These are phyloP conservation scores for Lepidotrigona ventralis DNA, from an alignment of 1,140 invertebrate genomes.

Conservation along the genomic window DNA sequence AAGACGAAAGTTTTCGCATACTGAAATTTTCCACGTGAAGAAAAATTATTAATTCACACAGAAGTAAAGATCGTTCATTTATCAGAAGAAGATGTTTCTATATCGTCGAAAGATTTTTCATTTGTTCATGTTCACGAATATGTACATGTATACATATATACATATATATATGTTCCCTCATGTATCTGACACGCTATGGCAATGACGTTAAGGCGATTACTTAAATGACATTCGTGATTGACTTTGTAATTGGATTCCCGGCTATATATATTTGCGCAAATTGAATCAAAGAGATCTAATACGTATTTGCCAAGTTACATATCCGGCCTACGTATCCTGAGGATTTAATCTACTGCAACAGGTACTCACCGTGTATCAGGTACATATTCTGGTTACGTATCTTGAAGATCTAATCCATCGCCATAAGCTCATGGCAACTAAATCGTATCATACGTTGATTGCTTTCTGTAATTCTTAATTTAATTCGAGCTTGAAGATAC, in stretches of 20 bases:
- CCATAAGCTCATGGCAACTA: too few relatives aligned
- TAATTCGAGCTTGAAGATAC: not conserved
- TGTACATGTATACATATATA: not conserved
- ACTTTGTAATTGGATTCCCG: not conserved
- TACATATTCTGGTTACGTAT: not conserved
- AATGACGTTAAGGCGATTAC: not conserved
- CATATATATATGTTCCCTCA: not conserved
- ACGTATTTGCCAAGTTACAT: slow-evolving; percentile 11
- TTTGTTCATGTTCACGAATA: not conserved
- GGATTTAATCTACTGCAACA: slow-evolving; percentile 4
- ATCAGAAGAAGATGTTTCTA: not conserved
- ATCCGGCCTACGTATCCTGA: not conserved
- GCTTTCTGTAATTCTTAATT: not conserved
- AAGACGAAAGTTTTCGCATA: not conserved
- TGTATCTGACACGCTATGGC: not conserved
- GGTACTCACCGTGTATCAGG: not conserved
- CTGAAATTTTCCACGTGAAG: not conserved
- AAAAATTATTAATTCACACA: not conserved
- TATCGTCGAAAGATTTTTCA: not conserved
- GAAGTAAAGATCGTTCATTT: not conserved
- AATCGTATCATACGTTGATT: not conserved
- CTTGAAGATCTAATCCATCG: not conserved
- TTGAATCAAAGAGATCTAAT: slow-evolving; percentile 9
- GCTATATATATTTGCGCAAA: not conserved
- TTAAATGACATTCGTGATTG: slow-evolving; percentile 1